These are phyloP conservation scores for Eptesicus fuscus DNA, from an alignment of 2,113 vertebrate species.

Conservation along the genomic window DNA sequence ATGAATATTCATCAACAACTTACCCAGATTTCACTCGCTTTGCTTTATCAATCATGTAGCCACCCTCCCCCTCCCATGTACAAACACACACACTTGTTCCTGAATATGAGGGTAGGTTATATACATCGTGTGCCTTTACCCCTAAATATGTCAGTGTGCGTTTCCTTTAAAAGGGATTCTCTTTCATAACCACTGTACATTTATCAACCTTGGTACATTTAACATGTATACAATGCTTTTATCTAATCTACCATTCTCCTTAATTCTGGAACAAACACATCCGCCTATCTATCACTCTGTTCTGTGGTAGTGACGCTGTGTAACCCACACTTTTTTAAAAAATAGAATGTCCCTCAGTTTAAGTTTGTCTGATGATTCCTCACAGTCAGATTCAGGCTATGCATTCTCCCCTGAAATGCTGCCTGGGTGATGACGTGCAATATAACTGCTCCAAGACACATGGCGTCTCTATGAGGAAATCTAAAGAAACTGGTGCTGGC, in stretches of 20 bases:
- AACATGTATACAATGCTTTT: background rate
- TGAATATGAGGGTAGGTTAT: background rate
- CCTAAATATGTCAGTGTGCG: background rate
- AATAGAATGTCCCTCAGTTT: background rate
- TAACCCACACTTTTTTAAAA: background rate
- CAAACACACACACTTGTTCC: background rate
- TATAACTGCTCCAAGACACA: background rate
- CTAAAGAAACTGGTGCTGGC: background rate
- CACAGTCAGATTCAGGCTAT: background rate
- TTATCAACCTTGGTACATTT: background rate
- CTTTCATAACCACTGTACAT: too few species aligned
- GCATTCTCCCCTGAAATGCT: background rate
- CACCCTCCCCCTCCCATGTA: background rate
- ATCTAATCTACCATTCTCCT: background rate
- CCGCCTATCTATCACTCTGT: background rate
- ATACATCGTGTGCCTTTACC: background rate
- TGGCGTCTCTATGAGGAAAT: background rate
- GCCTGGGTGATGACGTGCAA: too few species aligned
- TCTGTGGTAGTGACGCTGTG: background rate
- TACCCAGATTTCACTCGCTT: background rate
- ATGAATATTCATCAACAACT: background rate
- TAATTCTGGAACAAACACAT: background rate
- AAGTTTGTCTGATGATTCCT: background rate
- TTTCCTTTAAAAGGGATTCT: background rate
- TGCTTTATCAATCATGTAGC: background rate